A percentile compares a stretch with the other conserved stretches of the same genome.
Conservation (phyloP, 2,888 invertebrate species). For the Lampropteryx suffumata region DNA sequence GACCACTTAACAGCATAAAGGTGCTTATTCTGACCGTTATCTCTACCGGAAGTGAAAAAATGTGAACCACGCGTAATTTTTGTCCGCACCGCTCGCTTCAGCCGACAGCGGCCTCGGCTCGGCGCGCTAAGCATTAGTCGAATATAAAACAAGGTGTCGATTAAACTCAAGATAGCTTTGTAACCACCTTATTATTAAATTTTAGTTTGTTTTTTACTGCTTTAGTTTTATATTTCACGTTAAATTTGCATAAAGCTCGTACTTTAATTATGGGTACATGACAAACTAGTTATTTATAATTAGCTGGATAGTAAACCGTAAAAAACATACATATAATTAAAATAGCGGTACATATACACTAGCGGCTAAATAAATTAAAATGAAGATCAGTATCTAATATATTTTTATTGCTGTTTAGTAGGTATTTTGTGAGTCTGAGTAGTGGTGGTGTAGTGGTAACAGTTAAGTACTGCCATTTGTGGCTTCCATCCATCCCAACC, state of each 20-base stretch:
- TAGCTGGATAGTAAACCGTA: slow-evolving; percentile 19
- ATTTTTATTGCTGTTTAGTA: slow-evolving; percentile 8
- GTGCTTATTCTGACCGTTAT: slow-evolving; percentile 73
- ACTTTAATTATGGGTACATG: slow-evolving; percentile 23
- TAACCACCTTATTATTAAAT: slow-evolving; percentile 66
- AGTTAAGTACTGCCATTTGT: too few species aligned
- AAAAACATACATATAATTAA: slow-evolving; percentile 20
- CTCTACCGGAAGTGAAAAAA: slow-evolving; percentile 74
- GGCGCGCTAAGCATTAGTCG: slow-evolving; percentile 62
- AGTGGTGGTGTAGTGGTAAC: too few species aligned
- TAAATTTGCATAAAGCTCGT: slow-evolving; percentile 43
- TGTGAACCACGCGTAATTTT: slow-evolving; percentile 70
- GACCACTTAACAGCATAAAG: slow-evolving; percentile 70
- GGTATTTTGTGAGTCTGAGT: neutral
- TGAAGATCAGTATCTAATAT: slow-evolving; percentile 11
- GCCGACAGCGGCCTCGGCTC: slow-evolving; percentile 40
- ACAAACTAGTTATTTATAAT: slow-evolving; percentile 26
- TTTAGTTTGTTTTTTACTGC: slow-evolving; percentile 62
- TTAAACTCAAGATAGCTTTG: slow-evolving; percentile 69
- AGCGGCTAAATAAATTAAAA: slow-evolving; percentile 15
- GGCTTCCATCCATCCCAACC: too few species aligned
- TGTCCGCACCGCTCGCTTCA: slow-evolving; percentile 53
- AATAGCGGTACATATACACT: slow-evolving; percentile 16
- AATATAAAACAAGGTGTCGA: slow-evolving; percentile 74
- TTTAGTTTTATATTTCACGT: slow-evolving; percentile 43